Conservation (phyloP, 2,797 vertebrate species). For the Spinus olivaceus region DNA sequence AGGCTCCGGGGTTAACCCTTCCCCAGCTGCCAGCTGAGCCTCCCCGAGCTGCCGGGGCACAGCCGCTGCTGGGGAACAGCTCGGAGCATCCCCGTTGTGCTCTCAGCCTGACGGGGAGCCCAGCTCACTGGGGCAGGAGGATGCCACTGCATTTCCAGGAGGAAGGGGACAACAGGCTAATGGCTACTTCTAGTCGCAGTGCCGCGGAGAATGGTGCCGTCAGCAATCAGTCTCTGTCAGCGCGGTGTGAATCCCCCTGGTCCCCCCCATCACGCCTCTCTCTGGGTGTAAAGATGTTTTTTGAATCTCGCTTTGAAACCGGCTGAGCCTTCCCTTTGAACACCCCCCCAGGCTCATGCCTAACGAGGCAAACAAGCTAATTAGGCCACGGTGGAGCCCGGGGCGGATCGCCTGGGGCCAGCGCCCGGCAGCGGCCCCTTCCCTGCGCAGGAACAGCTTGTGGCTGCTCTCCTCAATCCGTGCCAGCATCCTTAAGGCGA, state of each 20-base stretch:
- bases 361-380: conserved; percentile 60
- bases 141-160: neutral
- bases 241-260: neutral
- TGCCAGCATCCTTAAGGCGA: neutral
- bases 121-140: neutral
- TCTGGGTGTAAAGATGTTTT: conserved; percentile 19
- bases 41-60: neutral
- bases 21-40: neutral
- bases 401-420: conserved; percentile 56
- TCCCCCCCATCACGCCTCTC: neutral
- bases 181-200: neutral
- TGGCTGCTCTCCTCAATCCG: conserved; percentile 19
- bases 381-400: conserved; percentile 50
- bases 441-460: conserved; percentile 13
- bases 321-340: conserved; percentile 50
- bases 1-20: conserved; percentile 41
- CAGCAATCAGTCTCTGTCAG: neutral
- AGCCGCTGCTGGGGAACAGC: neutral
- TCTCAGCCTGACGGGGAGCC: neutral
- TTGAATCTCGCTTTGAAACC: conserved; percentile 21
- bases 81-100: fast-evolving
- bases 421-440: neutral
- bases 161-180: neutral
- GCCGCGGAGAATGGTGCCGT: neutral
- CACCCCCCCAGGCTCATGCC: conserved; percentile 8